Evolutionary conservation across 2,797 vertebrate species (phyloP).

Genomic region (Botia kubotai): DNA sequence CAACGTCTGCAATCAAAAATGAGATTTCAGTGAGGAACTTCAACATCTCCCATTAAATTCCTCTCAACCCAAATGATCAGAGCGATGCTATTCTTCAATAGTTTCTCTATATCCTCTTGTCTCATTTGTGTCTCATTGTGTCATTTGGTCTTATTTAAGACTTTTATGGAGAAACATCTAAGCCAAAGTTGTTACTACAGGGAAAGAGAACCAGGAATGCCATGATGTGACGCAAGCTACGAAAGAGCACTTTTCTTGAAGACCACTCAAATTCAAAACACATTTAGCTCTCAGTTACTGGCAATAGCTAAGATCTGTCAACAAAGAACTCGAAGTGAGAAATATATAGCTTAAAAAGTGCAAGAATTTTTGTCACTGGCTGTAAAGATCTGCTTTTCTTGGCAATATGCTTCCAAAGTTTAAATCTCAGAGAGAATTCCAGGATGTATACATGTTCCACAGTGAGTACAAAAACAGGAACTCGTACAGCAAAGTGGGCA

Average conservation of each 20-base stretch:
- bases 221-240: neutral
- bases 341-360: slow-evolving; percentile 16
- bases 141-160: neutral
- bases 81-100: no score
- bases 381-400: slow-evolving; percentile 29
- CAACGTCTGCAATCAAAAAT: neutral
- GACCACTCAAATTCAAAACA: slow-evolving; percentile 24
- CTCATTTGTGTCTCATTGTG: neutral
- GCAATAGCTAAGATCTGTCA: slow-evolving; percentile 32
- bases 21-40: neutral
- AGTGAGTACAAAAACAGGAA: slow-evolving; percentile 79
- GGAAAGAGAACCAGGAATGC: neutral
- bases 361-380: slow-evolving; percentile 11
- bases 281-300: slow-evolving; percentile 5
- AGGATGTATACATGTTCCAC: slow-evolving; percentile 78
- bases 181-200: neutral
- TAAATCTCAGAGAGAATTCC: slow-evolving; percentile 79
- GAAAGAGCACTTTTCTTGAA: neutral
- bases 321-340: slow-evolving; percentile 8
- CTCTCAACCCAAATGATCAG: neutral
- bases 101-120: no score
- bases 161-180: neutral
- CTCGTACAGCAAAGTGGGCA: slow-evolving; percentile 63
- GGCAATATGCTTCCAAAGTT: slow-evolving; percentile 63
- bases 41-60: neutral